A percentile compares a stretch with the other conserved stretches of the same genome.
phyloP scores from a whole-genome alignment of 2,888 invertebrate species.

The Archips crataeganus region DNA sequence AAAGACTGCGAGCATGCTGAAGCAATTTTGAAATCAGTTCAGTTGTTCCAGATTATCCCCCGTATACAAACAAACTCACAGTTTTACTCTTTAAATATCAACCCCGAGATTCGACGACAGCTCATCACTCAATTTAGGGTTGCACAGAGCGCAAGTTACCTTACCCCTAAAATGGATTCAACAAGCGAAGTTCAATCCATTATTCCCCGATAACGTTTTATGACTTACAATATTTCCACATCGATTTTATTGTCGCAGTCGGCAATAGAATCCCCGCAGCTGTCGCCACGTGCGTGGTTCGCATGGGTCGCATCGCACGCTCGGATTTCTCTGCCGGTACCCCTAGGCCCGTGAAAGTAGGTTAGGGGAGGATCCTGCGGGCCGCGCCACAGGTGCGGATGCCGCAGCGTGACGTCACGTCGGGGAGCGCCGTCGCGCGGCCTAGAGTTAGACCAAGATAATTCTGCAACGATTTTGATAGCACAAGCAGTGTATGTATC shows the following conservation, averaged over 20 bases:
- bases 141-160: neutral
- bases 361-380: slow-evolving; percentile 10
- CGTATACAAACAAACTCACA: too few relatives aligned
- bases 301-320: neutral
- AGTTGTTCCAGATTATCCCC: too few relatives aligned
- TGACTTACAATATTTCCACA: slow-evolving; percentile 3
- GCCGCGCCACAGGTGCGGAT: slow-evolving; percentile 13
- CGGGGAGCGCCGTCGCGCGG: slow-evolving; percentile 36
- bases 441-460: neutral
- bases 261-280: neutral
- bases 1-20: too few relatives aligned
- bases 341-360: slow-evolving; percentile 19
- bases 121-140: neutral
- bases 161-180: slow-evolving; percentile 2
- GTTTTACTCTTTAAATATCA: neutral
- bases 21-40: too few relatives aligned
- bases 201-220: slow-evolving; percentile 7
- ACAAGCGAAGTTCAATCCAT: neutral
- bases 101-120: neutral
- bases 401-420: slow-evolving; percentile 43
- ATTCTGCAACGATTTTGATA: too few relatives aligned
- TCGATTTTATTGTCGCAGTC: slow-evolving; percentile 14
- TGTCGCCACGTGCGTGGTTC: neutral
- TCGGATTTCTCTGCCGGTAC: neutral
- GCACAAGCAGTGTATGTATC: too few relatives aligned